Evolutionary conservation across 2,797 vertebrate genomes (phyloP).

Genomic region (Acipenser transmontanus): DNA sequence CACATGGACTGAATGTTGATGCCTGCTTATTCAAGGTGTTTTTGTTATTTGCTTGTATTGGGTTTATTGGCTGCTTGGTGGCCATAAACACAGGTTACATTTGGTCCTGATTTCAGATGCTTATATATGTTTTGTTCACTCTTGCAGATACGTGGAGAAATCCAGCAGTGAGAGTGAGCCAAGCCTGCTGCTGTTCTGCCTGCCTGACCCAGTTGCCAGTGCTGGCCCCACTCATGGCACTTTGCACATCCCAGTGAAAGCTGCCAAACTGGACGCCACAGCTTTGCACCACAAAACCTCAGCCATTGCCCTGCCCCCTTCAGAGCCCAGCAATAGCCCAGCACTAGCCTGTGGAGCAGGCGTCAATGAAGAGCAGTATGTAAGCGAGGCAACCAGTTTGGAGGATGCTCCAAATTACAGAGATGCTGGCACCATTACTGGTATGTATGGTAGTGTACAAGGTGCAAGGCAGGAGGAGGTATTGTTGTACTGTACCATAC

Average conservation of each 20-base stretch:
- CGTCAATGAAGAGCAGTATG: constrained; percentile 71
- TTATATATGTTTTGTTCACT: neutral
- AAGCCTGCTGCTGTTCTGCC: constrained; percentile 28
- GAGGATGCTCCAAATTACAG: constrained; percentile 62
- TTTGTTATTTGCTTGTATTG: too few relatives aligned
- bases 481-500: too few relatives aligned
- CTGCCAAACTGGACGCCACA: constrained; percentile 94
- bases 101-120: too few relatives aligned
- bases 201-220: constrained; percentile 38
- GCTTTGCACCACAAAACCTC: constrained; percentile 67
- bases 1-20: too few relatives aligned
- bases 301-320: constrained; percentile 58
- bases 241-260: constrained; percentile 72
- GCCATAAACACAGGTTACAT: too few relatives aligned
- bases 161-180: constrained; percentile 4
- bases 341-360: constrained; percentile 47
- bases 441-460: constrained; percentile 43
- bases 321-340: constrained; percentile 40
- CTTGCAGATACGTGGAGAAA: constrained; percentile 32
- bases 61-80: too few relatives aligned
- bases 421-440: constrained; percentile 97
- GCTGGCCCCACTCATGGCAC: constrained; percentile 71
- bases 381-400: constrained; percentile 66
- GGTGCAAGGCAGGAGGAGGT: too few relatives aligned
- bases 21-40: too few relatives aligned